Conservation (phyloP, 2,888 invertebrate species). For the Neuroscelio doddi region DNA sequence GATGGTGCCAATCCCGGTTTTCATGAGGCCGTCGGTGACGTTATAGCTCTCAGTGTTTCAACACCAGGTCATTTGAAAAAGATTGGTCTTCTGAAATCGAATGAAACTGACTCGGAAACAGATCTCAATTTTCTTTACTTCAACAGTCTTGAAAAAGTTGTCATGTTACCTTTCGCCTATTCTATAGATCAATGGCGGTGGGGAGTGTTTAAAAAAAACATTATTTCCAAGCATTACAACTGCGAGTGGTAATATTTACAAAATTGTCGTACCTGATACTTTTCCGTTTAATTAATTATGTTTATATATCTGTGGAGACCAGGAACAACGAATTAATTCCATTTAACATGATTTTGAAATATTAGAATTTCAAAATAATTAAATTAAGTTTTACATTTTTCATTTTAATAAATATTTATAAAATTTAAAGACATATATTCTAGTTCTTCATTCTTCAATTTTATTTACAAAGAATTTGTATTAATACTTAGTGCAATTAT, state of each 20-base stretch:
- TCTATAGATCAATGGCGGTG: conserved; percentile 77
- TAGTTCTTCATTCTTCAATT: too few species aligned
- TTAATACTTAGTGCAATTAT: too few species aligned
- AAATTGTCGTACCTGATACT: conserved; percentile 35
- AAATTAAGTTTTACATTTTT: too few species aligned
- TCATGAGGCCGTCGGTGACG: conserved; percentile 78
- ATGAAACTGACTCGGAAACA: conserved; percentile 62
- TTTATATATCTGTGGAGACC: too few species aligned
- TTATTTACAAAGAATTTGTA: too few species aligned
- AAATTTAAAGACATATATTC: too few species aligned
- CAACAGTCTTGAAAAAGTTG: conserved; percentile 74
- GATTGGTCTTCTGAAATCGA: conserved; percentile 73
- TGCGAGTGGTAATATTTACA: conserved; percentile 79
- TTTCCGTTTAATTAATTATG: not conserved
- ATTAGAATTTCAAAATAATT: too few species aligned
- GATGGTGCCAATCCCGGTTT: conserved; percentile 76
- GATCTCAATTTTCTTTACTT: conserved; percentile 69
- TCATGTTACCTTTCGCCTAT: conserved; percentile 75
- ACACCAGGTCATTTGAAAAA: conserved; percentile 74
- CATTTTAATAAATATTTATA: too few species aligned
- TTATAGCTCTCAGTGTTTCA: conserved; percentile 75
- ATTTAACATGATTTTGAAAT: too few species aligned
- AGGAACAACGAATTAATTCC: too few species aligned
- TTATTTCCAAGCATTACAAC: conserved; percentile 76
- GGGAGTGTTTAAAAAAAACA: conserved; percentile 78